Evolutionary conservation across 2,797 vertebrate genomes (phyloP).

Genomic region (Labroides dimidiatus): DNA sequence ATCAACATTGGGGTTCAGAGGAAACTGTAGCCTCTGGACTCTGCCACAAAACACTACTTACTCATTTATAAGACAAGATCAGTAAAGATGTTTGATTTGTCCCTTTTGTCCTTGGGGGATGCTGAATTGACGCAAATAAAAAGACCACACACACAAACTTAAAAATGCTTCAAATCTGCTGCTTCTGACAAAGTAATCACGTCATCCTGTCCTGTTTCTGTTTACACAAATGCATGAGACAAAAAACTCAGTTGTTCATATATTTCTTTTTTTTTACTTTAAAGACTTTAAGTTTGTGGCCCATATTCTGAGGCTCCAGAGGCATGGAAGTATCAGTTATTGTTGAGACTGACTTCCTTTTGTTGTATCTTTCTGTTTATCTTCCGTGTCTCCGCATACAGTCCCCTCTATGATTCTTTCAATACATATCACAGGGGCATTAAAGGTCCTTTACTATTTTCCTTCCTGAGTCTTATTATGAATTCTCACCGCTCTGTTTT

Average conservation of each 20-base stretch:
- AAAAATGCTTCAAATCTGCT: neutral
- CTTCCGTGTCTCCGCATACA: constrained; percentile 13
- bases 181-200: neutral
- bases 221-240: constrained; percentile 7
- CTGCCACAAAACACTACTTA: no score
- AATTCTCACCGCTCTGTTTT: constrained; percentile 35
- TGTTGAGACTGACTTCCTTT: constrained; percentile 45
- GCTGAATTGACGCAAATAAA: no score
- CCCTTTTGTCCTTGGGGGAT: no score
- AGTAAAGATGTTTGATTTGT: no score
- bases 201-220: neutral
- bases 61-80: no score
- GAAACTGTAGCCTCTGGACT: no score
- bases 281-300: constrained; percentile 20
- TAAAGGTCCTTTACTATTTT: constrained; percentile 33
- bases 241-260: constrained; percentile 24
- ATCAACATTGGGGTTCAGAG: no score
- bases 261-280: neutral
- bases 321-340: constrained; percentile 43
- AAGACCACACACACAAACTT: neutral
- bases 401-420: constrained; percentile 11
- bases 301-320: constrained; percentile 41
- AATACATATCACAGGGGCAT: constrained; percentile 23
- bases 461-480: constrained; percentile 31
- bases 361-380: constrained; percentile 23